Base-by-base conservation (phyloP, 2,797 vertebrate genomes). In the Gallinago nigripennis region DNA sequence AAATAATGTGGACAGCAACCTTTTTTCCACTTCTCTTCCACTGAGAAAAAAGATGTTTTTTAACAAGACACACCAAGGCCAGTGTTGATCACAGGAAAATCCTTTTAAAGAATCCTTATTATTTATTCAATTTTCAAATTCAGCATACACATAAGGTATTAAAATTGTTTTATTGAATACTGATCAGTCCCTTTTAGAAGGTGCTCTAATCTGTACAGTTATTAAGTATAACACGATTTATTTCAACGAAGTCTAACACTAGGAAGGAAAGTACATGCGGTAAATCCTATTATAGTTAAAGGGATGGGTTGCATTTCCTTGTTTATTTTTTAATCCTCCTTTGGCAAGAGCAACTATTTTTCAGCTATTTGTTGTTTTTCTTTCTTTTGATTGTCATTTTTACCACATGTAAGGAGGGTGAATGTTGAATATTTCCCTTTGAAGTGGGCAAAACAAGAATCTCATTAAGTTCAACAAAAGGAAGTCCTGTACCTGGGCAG, bases 161-260 rank as follows among this genome's bases (percentile, higher is more conserved):
- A 57, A 94, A 91, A 96, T 78, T 45, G 61, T 68, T 31, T 53
- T 90, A 50, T 56, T 96, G 94, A 93, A 90, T 89, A 91, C 88
- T 92, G 61, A 96, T 95, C 53, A 95, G 48, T 71, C 57, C 35
- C 43, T 85, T 96, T 71, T 68, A 86, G 93, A 93, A 95, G 45
- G 20, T 28, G 90, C 27, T 75, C 56, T 96, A 95, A 94, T 95
- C 82, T 92, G 58, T 80, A 54, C 60, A 57, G 71, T 93, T 96
- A 89, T 93, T 96, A 95, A 92, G 7, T 63, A 27, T 96, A 97
- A 97, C 86, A 63, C 46, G 75, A 95, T 97, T 97, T 97, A 86
- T 71, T 65, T 84, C 69, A 91, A 82, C 25, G 11, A 94, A 77
- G 56, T 76, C 86, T 86, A 94, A 53, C 20, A 68, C 45, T 46